Evolutionary conservation across 1,140 invertebrate genomes (phyloP), one percentile per base, ranked within the genome.

Genomic region (Copidosoma floridanum): DNA sequence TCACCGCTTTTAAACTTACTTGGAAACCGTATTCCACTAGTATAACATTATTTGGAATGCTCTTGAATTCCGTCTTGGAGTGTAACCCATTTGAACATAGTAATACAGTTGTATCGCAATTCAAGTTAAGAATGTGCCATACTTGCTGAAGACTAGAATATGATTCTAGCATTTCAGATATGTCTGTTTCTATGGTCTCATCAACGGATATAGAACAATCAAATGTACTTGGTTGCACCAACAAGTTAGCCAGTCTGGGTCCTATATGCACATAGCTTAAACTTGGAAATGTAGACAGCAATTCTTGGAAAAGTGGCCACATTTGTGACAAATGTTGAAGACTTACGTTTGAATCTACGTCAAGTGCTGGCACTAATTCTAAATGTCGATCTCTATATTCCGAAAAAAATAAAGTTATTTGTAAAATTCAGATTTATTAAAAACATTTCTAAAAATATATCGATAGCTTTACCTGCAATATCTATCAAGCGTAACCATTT

Each of bases 21-120:
- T 86, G 81, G 73, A 87, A 86, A 32, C 86, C 86, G 72, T 87
- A 88, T 70, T 88, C 85, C 11, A 85, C 82, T 26, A 88, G 77
- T 58, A 87, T 79, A 47, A 86, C 76, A 69, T 85, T 83, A 14
- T 79, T 80, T 20, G 85, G 85, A 61, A 87, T 72, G 63, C 74
- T 80, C 12, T 72, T 68, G 65, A 76, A 76, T 57, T 77, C 76
- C 2, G 71, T 61, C 61, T 78, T 71, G 32, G 74, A 68, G 69
- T 82, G 79, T 35, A 84, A 76, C 20, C 81, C 80, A 66, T 85
- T 85, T 11, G 82, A 82, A 72, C 85, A 88, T 0, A 88, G 70
- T 66, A 86, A 74, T 3, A 87, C 65, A 10, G 84, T 85, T 57
- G 84, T 81, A 47, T 80, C 72, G 1, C 79, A 67, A 51, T 78